A percentile compares a stretch with the other conserved stretches of the same genome.
Conservation (phyloP, 2,113 vertebrate species). For the Chauna torquata region DNA sequence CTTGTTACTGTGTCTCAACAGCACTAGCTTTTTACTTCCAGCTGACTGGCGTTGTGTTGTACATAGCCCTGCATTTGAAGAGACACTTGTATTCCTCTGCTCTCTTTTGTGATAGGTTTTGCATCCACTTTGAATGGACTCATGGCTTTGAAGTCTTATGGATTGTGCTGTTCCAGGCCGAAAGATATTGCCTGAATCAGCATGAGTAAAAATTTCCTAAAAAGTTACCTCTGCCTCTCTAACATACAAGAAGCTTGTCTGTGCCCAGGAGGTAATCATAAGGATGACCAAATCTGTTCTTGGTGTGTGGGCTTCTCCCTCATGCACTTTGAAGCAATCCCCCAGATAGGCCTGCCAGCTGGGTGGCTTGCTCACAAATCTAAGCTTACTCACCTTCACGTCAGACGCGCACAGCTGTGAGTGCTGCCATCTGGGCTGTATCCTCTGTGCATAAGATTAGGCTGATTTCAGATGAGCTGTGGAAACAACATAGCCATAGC, state of each 20-base stretch:
- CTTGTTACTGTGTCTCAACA: background rate
- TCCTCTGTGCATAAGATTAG: background rate
- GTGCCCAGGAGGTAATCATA: slow-evolving; percentile 5
- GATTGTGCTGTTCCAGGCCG: background rate
- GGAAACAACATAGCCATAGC: background rate
- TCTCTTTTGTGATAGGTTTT: slow-evolving; percentile 23
- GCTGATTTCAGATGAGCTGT: slow-evolving; percentile 29
- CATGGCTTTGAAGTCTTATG: slow-evolving; percentile 5
- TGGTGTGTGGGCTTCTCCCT: slow-evolving; percentile 43
- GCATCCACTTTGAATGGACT: background rate
- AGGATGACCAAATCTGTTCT: slow-evolving; percentile 38
- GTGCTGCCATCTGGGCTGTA: background rate
- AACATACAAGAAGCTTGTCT: background rate
- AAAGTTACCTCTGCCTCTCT: background rate
- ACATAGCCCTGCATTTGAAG: background rate
- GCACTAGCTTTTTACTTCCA: background rate
- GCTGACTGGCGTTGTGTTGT: background rate
- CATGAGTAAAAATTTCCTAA: slow-evolving; percentile 16
- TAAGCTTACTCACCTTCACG: slow-evolving; percentile 12
- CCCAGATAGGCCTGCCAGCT: slow-evolving; percentile 20
- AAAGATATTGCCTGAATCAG: background rate
- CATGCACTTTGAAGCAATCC: background rate
- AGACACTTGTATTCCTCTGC: background rate
- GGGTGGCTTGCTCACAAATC: slow-evolving; percentile 24
- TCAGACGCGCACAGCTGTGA: background rate